phyloP scores from a whole-genome alignment of 2,113 vertebrate species.

The Todiramphus chloris region DNA sequence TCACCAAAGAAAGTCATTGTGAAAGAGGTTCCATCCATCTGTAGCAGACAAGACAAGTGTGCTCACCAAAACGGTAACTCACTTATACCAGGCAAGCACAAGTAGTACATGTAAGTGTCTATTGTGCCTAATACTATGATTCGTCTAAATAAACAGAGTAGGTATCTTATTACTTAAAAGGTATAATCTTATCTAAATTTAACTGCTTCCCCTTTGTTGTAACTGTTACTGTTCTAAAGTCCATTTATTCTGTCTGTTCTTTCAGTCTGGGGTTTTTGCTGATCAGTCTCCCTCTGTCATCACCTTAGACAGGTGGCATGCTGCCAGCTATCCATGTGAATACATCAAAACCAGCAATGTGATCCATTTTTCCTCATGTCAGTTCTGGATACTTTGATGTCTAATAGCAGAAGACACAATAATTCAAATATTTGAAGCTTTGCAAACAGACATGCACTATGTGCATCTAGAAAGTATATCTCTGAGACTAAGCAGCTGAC shows the following conservation, averaged over 20 bases:
- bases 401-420: background rate
- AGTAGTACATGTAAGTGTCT: background rate
- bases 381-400: background rate
- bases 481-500: background rate
- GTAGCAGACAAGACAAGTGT: conserved; percentile 10
- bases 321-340: background rate
- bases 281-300: background rate
- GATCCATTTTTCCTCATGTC: background rate
- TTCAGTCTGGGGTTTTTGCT: background rate
- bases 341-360: background rate
- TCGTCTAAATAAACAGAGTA: background rate
- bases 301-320: background rate
- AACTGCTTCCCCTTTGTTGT: background rate
- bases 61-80: background rate
- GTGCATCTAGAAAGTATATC: background rate
- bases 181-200: background rate
- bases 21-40: conserved; percentile 91
- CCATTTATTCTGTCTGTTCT: background rate
- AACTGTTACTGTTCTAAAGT: background rate
- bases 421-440: background rate
- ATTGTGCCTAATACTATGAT: background rate
- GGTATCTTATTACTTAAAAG: background rate
- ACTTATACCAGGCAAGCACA: background rate
- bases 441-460: background rate
- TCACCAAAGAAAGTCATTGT: conserved; percentile 89